phyloP scores from a whole-genome alignment of 2,797 vertebrate genomes.

The Graptemys geographica region DNA sequence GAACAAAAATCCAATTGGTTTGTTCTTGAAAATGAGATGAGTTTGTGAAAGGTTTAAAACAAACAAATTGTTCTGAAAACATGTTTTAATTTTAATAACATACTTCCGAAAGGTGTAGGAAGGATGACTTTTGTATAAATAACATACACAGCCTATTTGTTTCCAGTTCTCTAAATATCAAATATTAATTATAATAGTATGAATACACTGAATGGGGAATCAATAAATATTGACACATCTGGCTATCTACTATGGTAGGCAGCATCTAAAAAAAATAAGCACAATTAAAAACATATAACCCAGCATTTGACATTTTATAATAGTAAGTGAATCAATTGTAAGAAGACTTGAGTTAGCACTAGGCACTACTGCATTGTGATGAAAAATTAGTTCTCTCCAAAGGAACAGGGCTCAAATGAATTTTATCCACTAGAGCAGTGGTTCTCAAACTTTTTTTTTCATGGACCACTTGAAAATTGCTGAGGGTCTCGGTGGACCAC shows the following conservation, averaged over 20 bases:
- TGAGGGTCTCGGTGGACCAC: too few species aligned
- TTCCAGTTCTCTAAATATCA: not conserved
- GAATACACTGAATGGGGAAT: not conserved
- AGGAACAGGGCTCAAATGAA: not conserved
- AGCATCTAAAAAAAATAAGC: not conserved
- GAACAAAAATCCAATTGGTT: not conserved
- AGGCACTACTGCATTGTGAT: not conserved
- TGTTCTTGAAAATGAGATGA: not conserved
- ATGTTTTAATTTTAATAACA: not conserved
- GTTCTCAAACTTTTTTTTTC: too few species aligned
- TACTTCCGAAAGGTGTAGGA: not conserved
- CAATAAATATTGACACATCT: not conserved
- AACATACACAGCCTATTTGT: not conserved
- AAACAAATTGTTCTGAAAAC: not conserved
- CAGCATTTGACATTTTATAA: not conserved
- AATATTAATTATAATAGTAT: not conserved
- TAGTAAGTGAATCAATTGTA: not conserved
- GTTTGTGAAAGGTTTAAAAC: not conserved
- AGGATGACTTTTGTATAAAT: not conserved
- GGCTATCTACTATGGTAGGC: fast-evolving
- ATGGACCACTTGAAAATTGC: too few species aligned
- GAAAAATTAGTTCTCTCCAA: not conserved
- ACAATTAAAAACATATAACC: not conserved
- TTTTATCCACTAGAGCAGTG: not conserved
- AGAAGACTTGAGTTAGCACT: not conserved